A percentile compares a stretch with the other conserved stretches of the same genome.
Evolutionary conservation across 2,888 invertebrate species (phyloP).

Genomic region (Rugalucina vietnamica): DNA sequence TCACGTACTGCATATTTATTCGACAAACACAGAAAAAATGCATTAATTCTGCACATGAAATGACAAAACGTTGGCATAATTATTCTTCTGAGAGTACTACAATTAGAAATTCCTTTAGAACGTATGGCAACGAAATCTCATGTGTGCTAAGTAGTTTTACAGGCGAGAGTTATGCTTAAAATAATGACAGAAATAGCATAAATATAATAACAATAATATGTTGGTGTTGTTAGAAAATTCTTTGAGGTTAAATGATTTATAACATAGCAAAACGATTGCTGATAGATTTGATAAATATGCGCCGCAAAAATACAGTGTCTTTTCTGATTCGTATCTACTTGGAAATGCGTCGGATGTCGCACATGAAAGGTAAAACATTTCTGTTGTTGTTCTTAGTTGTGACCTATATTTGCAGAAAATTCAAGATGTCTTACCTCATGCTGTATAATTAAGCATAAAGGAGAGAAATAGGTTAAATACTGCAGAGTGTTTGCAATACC

Average conservation of each 20-base stretch:
- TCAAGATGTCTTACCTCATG: no score
- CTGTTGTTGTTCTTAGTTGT: neutral
- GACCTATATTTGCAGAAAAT: no score
- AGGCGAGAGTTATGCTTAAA: neutral
- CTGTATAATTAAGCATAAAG: no score
- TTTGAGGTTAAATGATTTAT: neutral
- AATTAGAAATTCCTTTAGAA: neutral
- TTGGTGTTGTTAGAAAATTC: neutral
- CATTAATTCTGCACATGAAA: no score
- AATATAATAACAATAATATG: constrained; percentile 4
- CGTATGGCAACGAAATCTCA: neutral
- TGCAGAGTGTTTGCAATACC: no score
- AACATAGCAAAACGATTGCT: neutral
- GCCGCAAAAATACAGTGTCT: neutral
- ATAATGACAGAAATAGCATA: neutral
- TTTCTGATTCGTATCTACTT: neutral
- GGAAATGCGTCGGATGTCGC: neutral
- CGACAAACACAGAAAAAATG: no score
- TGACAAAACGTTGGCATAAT: neutral
- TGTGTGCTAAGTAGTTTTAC: neutral
- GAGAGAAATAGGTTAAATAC: no score
- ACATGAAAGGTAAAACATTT: neutral
- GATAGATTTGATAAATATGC: neutral
- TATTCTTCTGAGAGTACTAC: neutral
- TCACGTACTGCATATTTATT: no score